Evolutionary conservation across 1,140 invertebrate genomes (phyloP), one percentile per base, ranked within the genome.

Genomic region (Maconellicoccus hirsutus): DNA sequence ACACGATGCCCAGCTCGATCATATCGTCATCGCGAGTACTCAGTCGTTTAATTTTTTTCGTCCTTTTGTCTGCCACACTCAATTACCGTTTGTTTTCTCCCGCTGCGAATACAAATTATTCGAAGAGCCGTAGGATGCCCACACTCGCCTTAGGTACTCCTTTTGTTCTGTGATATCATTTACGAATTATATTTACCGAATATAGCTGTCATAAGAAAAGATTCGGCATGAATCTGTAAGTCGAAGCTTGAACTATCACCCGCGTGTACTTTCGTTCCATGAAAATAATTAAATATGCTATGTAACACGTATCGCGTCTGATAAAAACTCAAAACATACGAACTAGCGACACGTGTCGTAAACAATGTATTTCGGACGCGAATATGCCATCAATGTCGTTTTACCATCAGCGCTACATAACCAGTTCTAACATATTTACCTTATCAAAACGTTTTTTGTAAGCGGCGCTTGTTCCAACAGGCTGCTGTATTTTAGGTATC

Each of bases 401-500:
- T 33, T 33, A 33, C 29, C 29, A 33, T 33, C 29, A 33, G 3
- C 29, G 12, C 29, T 66, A 70, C 26, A 70, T 38, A 59, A 42
- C 16, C 26, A 71, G 63, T 69, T 23, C 70, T 42, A 73, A 63
- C 73, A 61, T 26, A 75, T 76, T 82, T 81, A 86, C 87, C 84
- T 86, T 87, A 72, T 87, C 85, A 71, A 79, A 78, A 75, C 83
- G 83, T 79, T 85, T 86, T 78, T 84, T 86, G 72, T 69, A 69
- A 52, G 71, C 14, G 70, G 70, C 12, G 71, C 59, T 22, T 70
- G 71, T 74, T 75, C 74, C 16, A 52, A 23, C 22, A 21, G 70
- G 22, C 33, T 70, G 70, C 6, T 39, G 70, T 25, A 42, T 38
- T 52, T 70, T 66, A 66, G 61, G 7, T 52, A 52, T 81, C 77